phyloP scores from a whole-genome alignment of 2,113 vertebrate species.

The Nannobrachium achirus region DNA sequence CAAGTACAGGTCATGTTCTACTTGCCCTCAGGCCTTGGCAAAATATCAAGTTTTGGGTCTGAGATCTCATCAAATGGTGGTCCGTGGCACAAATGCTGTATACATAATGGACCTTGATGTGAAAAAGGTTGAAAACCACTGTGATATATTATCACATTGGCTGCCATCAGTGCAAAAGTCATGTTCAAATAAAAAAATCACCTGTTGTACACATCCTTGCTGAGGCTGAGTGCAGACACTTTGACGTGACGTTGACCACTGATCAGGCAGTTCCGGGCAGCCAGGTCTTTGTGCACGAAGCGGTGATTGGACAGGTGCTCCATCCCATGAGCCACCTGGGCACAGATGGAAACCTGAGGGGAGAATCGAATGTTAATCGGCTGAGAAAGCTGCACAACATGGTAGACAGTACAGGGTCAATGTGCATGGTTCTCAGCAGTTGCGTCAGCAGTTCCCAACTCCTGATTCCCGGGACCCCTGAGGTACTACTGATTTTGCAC shows the following conservation, averaged over 20 bases:
- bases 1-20: no score
- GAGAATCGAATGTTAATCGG: neutral
- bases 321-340: conserved; percentile 95
- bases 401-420: no score
- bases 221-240: conserved; percentile 91
- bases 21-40: no score
- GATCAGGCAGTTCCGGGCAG: conserved; percentile 94
- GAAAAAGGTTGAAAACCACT: no score
- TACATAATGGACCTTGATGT: no score
- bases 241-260: conserved; percentile 92
- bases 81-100: no score
- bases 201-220: conserved; percentile 98
- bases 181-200: conserved; percentile 45
- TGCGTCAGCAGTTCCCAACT: no score
- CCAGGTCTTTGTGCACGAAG: conserved; percentile 95
- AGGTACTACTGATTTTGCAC: no score
- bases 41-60: no score
- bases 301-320: conserved; percentile 93
- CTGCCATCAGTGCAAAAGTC: neutral
- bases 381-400: neutral
- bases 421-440: no score
- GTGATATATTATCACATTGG: neutral
- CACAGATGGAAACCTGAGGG: conserved; percentile 88
- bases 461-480: no score
- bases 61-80: no score